A percentile compares a stretch with the other conserved stretches of the same genome.
Evolutionary conservation across 2,797 vertebrate species (phyloP).

Genomic region (Thunnus albacares): DNA sequence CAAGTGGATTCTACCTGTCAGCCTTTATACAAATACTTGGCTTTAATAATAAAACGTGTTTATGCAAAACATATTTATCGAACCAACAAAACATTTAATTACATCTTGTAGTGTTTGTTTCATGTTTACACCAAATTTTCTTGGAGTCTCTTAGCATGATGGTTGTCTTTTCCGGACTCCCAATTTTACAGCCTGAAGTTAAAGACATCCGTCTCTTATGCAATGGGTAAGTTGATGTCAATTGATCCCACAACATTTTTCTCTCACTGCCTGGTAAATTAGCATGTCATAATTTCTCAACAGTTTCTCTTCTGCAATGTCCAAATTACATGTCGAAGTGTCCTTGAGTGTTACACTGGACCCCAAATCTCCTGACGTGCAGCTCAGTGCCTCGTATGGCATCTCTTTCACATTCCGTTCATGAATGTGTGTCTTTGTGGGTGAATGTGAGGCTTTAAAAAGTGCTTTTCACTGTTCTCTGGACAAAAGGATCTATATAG

Average conservation of each 20-base stretch:
- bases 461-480: not conserved
- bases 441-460: slow-evolving; percentile 20
- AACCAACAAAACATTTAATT: not conserved
- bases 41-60: not conserved
- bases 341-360: not conserved
- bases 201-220: not conserved
- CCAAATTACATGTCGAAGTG: not conserved
- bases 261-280: not conserved
- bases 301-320: not conserved
- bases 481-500: slow-evolving; percentile 8
- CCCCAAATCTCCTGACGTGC: not conserved
- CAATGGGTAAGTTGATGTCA: not conserved
- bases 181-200: not conserved
- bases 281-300: not conserved
- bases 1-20: too few species aligned
- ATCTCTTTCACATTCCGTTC: not conserved
- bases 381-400: not conserved
- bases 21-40: too few species aligned
- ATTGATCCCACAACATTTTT: not conserved
- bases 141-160: not conserved
- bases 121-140: not conserved
- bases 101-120: not conserved
- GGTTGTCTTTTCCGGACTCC: not conserved
- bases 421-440: slow-evolving; percentile 1
- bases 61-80: not conserved